phyloP scores from a whole-genome alignment of 1,140 invertebrate species.

The Ceratitis capitata region DNA sequence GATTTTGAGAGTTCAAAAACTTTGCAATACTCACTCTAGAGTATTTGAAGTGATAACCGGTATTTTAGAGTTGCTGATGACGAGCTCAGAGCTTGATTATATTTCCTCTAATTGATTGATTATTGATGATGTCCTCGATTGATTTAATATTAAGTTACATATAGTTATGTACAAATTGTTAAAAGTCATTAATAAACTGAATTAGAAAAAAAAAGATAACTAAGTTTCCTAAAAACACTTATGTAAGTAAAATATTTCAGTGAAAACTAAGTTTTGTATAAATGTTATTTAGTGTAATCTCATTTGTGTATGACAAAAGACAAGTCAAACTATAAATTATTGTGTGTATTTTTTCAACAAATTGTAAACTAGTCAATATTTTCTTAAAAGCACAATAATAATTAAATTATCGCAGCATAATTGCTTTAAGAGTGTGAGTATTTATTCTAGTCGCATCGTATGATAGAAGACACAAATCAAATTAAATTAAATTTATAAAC shows the following conservation, averaged over 20 bases:
- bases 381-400: neutral
- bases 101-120: too few species aligned
- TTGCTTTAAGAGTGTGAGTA: neutral
- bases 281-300: neutral
- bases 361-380: neutral
- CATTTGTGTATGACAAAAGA: neutral
- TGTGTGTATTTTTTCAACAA: neutral
- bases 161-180: too few species aligned
- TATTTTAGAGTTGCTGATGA: too few species aligned
- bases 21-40: too few species aligned
- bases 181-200: too few species aligned
- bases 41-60: too few species aligned
- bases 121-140: too few species aligned
- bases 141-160: too few species aligned
- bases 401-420: neutral
- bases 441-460: neutral
- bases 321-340: neutral
- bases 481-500: neutral
- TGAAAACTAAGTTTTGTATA: neutral
- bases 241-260: neutral
- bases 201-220: too few species aligned
- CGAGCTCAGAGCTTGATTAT: too few species aligned
- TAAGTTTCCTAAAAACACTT: too few species aligned
- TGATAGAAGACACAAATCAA: neutral
- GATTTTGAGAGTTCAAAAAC: too few species aligned